Conservation (phyloP, 2,797 vertebrate species). For the Varecia variegata region DNA sequence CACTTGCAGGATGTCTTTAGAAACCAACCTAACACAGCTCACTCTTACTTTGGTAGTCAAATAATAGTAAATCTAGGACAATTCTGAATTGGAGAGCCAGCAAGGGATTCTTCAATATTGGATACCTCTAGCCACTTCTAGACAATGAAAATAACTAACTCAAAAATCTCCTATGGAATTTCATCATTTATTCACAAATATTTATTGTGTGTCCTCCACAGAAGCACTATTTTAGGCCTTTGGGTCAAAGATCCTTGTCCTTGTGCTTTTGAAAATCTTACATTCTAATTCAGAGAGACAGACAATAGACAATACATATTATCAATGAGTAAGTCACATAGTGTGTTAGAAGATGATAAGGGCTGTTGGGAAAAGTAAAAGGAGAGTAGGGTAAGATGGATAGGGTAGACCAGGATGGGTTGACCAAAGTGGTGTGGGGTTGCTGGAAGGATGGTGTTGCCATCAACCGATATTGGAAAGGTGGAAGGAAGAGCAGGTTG, state of each 20-base stretch:
- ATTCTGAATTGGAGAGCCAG: background rate
- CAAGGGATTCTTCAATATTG: background rate
- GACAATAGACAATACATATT: background rate
- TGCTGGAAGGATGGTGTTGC: background rate
- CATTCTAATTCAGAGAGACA: background rate
- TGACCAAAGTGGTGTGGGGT: background rate
- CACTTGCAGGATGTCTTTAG: background rate
- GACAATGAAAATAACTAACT: background rate
- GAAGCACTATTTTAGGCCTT: background rate
- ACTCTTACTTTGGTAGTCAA: background rate
- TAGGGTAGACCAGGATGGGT: background rate
- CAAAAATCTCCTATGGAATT: background rate
- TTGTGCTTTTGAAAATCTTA: background rate
- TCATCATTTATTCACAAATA: slow-evolving; percentile 9
- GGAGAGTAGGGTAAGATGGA: background rate
- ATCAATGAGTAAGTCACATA: background rate
- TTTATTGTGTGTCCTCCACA: background rate
- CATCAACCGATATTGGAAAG: background rate
- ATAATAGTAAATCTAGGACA: background rate
- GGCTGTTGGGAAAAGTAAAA: background rate
- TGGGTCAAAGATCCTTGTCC: background rate
- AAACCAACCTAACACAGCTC: background rate
- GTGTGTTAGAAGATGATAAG: background rate
- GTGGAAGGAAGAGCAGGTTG: background rate
- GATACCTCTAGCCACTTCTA: background rate